phyloP scores from a whole-genome alignment of 2,113 vertebrate genomes.

The Labeo catla region DNA sequence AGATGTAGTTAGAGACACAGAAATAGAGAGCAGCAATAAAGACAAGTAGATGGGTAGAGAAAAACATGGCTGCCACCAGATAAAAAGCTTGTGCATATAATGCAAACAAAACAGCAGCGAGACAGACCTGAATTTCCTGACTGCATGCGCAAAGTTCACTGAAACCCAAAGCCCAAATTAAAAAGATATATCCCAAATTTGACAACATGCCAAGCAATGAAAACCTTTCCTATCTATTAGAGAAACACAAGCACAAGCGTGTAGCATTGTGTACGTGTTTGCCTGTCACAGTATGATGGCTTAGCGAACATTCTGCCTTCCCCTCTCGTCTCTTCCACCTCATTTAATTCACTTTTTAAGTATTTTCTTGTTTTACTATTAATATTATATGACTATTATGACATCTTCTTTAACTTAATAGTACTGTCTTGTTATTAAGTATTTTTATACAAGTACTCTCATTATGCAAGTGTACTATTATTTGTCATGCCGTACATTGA shows the following conservation, averaged over 20 bases:
- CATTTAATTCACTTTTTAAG: not conserved
- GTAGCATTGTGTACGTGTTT: not conserved
- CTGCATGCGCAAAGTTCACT: not conserved
- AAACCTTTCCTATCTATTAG: slow-evolving; percentile 24
- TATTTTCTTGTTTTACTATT: not conserved
- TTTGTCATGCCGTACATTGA: not conserved
- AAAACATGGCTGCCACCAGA: slow-evolving; percentile 1
- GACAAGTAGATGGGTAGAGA: not conserved
- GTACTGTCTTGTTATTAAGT: not conserved
- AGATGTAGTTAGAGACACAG: not conserved
- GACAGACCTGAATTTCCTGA: slow-evolving; percentile 26
- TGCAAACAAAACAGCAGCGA: not conserved
- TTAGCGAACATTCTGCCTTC: not conserved
- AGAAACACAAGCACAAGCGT: not conserved
- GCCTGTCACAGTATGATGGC: not conserved
- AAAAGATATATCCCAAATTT: not conserved
- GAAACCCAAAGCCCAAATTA: slow-evolving; percentile 3
- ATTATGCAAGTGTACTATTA: not conserved
- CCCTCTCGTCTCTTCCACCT: not conserved
- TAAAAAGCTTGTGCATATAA: not conserved
- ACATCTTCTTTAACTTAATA: not conserved
- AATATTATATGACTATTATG: not conserved
- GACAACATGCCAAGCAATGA: not conserved
- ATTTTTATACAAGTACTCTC: not conserved
- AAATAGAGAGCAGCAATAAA: not conserved